phyloP scores from a whole-genome alignment of 1,140 invertebrate species.

The Eciton burchellii region DNA sequence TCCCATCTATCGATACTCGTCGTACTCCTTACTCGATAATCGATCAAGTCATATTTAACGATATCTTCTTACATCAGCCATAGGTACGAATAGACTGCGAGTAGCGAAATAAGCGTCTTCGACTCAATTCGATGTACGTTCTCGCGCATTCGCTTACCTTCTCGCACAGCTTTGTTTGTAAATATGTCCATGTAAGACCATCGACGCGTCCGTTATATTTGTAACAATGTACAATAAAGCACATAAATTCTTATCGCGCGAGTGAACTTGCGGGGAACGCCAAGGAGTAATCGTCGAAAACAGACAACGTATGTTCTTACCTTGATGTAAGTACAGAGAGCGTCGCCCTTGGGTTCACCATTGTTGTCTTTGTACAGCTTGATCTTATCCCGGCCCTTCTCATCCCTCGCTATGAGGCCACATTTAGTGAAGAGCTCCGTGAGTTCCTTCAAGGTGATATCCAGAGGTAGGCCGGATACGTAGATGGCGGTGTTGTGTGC shows the following conservation, averaged over 20 bases:
- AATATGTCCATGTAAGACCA: conserved; percentile 58
- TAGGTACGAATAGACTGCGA: conserved; percentile 16
- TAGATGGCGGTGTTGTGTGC: conserved; percentile 99
- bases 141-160: conserved; percentile 33
- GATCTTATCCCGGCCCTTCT: conserved; percentile 94
- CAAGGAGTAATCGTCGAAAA: conserved; percentile 37
- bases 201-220: conserved; percentile 46
- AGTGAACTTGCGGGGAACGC: conserved; percentile 4
- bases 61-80: conserved; percentile 2
- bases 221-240: conserved; percentile 56
- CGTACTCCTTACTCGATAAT: not conserved
- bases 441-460: conserved; percentile 96
- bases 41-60: conserved; percentile 16
- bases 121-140: conserved; percentile 23
- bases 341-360: conserved; percentile 97
- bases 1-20: not conserved
- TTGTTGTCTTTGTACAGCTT: conserved; percentile 96
- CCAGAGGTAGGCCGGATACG: conserved; percentile 95
- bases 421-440: conserved; percentile 97
- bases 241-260: not conserved
- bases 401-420: conserved; percentile 97
- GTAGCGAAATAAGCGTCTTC: conserved; percentile 20
- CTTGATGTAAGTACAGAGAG: conserved; percentile 98
- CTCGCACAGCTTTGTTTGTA: conserved; percentile 56
- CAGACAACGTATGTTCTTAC: conserved; percentile 81